Evolutionary conservation across 2,797 vertebrate genomes (phyloP).

Genomic region (Kryptopterus vitreolus): DNA sequence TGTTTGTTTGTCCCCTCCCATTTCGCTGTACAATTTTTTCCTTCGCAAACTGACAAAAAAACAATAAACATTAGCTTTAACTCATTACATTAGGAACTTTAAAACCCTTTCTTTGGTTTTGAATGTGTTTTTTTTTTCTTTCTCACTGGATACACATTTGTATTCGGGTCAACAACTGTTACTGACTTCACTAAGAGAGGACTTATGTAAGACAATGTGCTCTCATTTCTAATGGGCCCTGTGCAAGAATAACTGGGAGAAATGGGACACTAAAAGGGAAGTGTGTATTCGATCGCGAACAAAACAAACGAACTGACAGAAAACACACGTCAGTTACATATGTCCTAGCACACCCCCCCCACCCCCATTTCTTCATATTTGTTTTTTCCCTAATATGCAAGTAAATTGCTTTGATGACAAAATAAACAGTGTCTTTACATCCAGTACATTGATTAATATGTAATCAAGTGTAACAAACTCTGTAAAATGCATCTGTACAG

Average conservation of each 20-base stretch:
- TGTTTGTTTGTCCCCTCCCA: neutral
- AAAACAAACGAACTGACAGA: neutral
- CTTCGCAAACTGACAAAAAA: neutral
- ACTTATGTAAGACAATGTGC: neutral
- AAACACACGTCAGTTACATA: neutral
- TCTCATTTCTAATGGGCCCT: neutral
- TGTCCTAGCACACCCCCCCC: too few relatives aligned
- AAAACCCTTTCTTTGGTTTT: neutral
- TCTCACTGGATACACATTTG: neutral
- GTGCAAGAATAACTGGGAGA: neutral
- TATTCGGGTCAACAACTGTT: neutral
- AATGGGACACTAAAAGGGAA: constrained; percentile 5
- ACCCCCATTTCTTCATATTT: too few relatives aligned
- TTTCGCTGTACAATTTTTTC: neutral
- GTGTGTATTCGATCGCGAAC: neutral
- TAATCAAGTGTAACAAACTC: neutral
- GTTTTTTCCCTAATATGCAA: too few relatives aligned
- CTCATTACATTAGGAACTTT: neutral
- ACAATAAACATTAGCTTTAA: neutral
- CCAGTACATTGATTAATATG: constrained; percentile 1
- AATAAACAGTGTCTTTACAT: neutral
- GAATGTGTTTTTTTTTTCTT: too few relatives aligned
- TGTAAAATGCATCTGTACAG: neutral
- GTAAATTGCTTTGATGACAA: neutral
- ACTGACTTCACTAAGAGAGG: neutral